These are phyloP conservation scores for Xenops minutus DNA, from an alignment of 2,797 vertebrate species.

Conservation along the genomic window DNA sequence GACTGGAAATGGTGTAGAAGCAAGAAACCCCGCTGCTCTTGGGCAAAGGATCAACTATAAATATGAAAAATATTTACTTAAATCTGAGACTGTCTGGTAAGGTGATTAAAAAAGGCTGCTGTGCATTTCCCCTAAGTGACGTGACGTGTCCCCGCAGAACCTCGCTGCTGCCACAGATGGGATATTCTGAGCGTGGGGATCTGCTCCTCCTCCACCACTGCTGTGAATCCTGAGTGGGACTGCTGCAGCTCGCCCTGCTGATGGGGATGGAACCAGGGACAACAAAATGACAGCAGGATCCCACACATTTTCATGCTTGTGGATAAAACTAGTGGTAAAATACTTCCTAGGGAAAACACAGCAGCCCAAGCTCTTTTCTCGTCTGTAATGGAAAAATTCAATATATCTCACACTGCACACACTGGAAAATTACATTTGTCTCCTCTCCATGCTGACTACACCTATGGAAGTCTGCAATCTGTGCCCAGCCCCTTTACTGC, in stretches of 20 bases:
- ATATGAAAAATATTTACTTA: not conserved
- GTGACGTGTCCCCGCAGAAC: not conserved
- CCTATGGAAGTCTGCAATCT: not conserved
- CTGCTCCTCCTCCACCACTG: not conserved
- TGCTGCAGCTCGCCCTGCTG: not conserved
- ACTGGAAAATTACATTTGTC: not conserved
- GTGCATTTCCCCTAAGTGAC: not conserved
- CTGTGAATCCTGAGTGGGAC: not conserved
- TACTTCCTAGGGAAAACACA: not conserved
- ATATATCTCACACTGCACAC: not conserved
- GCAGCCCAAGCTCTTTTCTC: not conserved
- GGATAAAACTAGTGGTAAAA: not conserved
- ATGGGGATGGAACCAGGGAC: not conserved
- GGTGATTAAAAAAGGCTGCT: not conserved
- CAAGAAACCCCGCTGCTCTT: not conserved
- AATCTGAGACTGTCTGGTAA: conserved; percentile 2
- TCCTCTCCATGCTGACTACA: not conserved
- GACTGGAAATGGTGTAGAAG: conserved; percentile 10
- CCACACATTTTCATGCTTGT: not conserved
- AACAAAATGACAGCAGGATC: not conserved
- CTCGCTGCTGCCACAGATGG: not conserved
- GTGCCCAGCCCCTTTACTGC: not conserved
- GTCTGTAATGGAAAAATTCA: not conserved
- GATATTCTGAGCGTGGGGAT: not conserved
- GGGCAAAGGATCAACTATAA: not conserved